phyloP scores from a whole-genome alignment of 2,113 vertebrate species.

The Lanius ludovicianus region DNA sequence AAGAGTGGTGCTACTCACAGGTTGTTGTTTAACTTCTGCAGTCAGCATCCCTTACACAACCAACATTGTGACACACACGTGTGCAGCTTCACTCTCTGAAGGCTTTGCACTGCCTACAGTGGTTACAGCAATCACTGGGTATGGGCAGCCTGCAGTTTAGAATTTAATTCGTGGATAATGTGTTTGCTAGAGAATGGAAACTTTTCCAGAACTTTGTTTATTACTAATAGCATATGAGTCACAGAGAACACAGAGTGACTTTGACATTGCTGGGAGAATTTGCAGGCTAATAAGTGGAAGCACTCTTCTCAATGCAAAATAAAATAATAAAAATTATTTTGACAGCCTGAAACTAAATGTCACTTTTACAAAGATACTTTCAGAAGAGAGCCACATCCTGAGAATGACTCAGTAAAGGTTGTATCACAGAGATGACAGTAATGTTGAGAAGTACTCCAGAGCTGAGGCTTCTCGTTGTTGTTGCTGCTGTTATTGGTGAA shows the following conservation, averaged over 20 bases:
- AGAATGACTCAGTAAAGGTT: neutral
- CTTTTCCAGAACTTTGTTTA: neutral
- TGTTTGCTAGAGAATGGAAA: neutral
- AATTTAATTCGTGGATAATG: neutral
- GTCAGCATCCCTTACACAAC: fast-evolving
- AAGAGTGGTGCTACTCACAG: fast-evolving
- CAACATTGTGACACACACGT: fast-evolving
- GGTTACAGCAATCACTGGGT: neutral
- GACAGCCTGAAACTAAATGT: neutral
- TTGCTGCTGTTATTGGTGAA: neutral
- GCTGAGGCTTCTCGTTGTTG: neutral
- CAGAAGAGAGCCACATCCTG: neutral
- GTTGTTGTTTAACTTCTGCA: neutral
- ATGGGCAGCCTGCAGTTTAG: neutral
- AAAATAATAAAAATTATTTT: slow-evolving; percentile 16
- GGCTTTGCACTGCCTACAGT: neutral
- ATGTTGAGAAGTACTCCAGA: neutral
- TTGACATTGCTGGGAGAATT: neutral
- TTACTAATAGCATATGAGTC: slow-evolving; percentile 13
- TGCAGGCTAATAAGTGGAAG: neutral
- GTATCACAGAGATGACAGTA: neutral
- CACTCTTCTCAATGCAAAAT: neutral
- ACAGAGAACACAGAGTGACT: neutral
- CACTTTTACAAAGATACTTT: slow-evolving; percentile 21
- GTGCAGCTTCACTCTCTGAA: neutral